These are phyloP conservation scores for Eubasilissa regina DNA, from an alignment of 1,140 invertebrate species.

Conservation along the genomic window DNA sequence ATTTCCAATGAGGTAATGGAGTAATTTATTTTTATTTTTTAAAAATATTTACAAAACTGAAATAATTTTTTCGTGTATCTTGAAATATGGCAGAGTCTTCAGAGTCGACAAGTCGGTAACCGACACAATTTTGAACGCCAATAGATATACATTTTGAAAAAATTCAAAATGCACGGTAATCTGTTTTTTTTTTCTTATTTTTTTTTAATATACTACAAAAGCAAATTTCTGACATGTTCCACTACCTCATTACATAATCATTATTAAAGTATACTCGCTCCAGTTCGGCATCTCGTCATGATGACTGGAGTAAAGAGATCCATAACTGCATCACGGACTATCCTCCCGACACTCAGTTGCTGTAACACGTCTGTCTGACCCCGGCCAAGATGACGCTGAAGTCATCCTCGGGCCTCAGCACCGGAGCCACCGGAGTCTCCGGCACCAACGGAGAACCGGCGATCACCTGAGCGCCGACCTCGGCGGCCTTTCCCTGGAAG, in stretches of 20 bases:
- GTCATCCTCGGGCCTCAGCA: slow-evolving; percentile 82
- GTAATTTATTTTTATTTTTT: neutral
- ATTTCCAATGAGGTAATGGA: neutral
- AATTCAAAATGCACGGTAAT: too few relatives aligned
- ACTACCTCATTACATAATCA: too few relatives aligned
- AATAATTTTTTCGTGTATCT: too few relatives aligned
- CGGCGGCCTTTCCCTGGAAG: slow-evolving; percentile 62
- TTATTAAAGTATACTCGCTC: neutral
- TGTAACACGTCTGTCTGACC: slow-evolving; percentile 89
- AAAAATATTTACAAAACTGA: neutral
- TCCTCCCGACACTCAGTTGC: slow-evolving; percentile 73
- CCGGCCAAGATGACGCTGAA: slow-evolving; percentile 90
- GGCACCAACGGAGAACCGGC: slow-evolving; percentile 55
- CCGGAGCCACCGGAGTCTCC: slow-evolving; percentile 64
- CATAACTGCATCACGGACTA: slow-evolving; percentile 10
- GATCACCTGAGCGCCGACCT: slow-evolving; percentile 56
- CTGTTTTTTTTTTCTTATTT: too few relatives aligned
- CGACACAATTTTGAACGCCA: too few relatives aligned
- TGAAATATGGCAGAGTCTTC: slow-evolving; percentile 4
- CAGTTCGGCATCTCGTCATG: neutral
- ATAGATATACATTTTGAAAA: too few relatives aligned
- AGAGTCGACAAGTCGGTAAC: neutral
- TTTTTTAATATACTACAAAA: too few relatives aligned
- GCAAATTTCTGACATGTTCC: too few relatives aligned
- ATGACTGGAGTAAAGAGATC: slow-evolving; percentile 9